Base-by-base conservation (phyloP, 2,113 vertebrate species). In the Oncorhynchus clarkii region DNA sequence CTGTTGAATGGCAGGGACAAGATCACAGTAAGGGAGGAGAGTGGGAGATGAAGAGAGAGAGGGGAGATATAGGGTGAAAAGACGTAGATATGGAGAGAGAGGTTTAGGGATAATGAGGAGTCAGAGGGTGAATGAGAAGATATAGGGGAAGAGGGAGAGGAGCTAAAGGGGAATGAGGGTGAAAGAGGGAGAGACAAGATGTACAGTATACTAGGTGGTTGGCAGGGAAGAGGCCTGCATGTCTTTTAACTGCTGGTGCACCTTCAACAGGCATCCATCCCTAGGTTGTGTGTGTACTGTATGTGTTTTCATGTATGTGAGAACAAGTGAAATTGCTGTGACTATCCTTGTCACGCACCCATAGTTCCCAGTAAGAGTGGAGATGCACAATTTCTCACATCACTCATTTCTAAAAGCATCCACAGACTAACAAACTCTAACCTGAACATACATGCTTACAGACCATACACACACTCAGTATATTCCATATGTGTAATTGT, bases 351-450 rank as follows among this genome's bases (percentile, higher is more conserved):
- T 78, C 81, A 86, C 74, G 74, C 76, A 84, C 18, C 59, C 75
- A 26, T 8, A 59, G 75, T 57, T 79, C 48, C 59, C 57, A 67
- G 81, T 81, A 77, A 79, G 73, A 82, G 73, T 80, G 72, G 75
- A 9, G 24, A 67, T 69, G 34, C 16, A 65, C 49, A 74, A 59
- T 57, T 51, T n/a, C 64, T 34, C 14, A 77, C 71, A 74, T 80
- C 75, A 72, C 82, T 62, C n/a, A n/a, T 62, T 78, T 85, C 66
- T 31, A 39, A 68, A 20, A 48, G 67, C 34, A 1, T 22, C 18
- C 34, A 39, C 67, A 69, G 31, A 8, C 34, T 16, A 5, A 66
- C 22, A 66, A 13, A 16, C 22, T 26, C 64, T 64, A 7, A 64
- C 14, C n/a, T 64, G 60, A n/a, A 26, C 22, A 66, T 14, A 22